phyloP scores from a whole-genome alignment of 23 tunicate species.

The Styela clava region DNA sequence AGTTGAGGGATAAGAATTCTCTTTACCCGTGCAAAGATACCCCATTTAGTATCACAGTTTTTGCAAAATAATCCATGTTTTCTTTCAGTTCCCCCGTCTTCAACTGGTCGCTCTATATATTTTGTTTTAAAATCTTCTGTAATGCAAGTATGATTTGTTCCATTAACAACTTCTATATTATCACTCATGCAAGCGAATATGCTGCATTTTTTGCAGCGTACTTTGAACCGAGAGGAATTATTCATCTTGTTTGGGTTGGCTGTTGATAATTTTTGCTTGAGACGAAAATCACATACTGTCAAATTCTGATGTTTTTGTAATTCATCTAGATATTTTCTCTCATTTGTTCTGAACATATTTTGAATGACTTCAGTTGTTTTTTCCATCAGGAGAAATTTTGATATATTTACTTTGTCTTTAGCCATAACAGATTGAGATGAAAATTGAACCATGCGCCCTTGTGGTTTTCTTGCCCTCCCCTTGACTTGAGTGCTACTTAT shows the following conservation, averaged over 20 bases:
- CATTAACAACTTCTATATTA: neutral
- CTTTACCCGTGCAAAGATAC: conserved; percentile 6
- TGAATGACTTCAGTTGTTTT: conserved; percentile 16
- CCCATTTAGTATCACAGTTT: conserved; percentile 14
- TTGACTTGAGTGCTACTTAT: conserved; percentile 23
- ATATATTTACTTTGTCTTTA: conserved; percentile 20
- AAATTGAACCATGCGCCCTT: conserved; percentile 31
- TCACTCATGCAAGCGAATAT: neutral
- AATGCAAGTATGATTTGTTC: conserved; percentile 15
- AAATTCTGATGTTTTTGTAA: neutral
- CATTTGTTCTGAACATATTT: neutral
- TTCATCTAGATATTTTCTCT: neutral
- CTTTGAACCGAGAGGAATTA: neutral
- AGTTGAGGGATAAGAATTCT: neutral
- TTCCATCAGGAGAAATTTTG: conserved; percentile 34
- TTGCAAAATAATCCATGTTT: neutral
- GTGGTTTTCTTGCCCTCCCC: conserved; percentile 43
- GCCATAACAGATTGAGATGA: conserved; percentile 20
- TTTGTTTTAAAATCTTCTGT: neutral
- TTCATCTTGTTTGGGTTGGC: neutral
- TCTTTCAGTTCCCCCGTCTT: conserved; percentile 19
- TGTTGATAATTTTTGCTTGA: neutral
- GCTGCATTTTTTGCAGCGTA: conserved; percentile 5
- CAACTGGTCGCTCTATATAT: neutral
- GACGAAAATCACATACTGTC: neutral